Base-by-base conservation (phyloP, 2,888 invertebrate genomes). In the Ophion slaviceki region DNA sequence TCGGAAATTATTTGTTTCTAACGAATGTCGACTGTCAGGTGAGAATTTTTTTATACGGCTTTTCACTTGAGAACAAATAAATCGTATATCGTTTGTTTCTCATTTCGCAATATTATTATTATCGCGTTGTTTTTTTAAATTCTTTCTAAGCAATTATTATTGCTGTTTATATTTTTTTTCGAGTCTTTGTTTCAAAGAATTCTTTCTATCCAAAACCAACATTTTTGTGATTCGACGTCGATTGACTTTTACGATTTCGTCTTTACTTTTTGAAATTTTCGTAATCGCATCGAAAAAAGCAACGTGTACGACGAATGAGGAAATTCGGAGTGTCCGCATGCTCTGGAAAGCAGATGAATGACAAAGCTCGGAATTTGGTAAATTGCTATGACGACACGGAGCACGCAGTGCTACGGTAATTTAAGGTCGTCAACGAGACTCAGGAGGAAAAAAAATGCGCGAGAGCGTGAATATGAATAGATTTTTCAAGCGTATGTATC, bases 301-400 rank as follows among this genome's bases (percentile, higher is more conserved):
- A 11, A 4, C 14, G 53, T 53, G 53, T 32, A 6, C 8, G n/a
- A 17, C 36, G 36, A 0, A 53, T 36, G 36, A 36, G 66, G 36
- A 66, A 32, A 66, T 17, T 32, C 36, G 66, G 36, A 14, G 66
- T 36, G 36, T 40, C 11, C 14, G 17, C 36, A 66, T 36, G 17
- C 7, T n/a, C 32, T 7, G 36, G n/a, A 36, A 14, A 66, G 17
- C 14, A 40, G 66, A 36, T 36, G 32, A 66, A 28, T 64, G 64
- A 66, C 7, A 66, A 7, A 66, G 14, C 66, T 20, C 40, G 36
- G n/a, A 61, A 45, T 61, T 61, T 40, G 10, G 40, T 61, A 59
- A 72, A 59, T 59, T 59, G 11, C 64, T 11, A 14, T 72, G 57
- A 17, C 71, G n/a, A 71, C 72, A 72, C 53, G 32, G 36, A 20